Base-by-base conservation (phyloP, 2,797 vertebrate species). In the Aratinga solstitialis region DNA sequence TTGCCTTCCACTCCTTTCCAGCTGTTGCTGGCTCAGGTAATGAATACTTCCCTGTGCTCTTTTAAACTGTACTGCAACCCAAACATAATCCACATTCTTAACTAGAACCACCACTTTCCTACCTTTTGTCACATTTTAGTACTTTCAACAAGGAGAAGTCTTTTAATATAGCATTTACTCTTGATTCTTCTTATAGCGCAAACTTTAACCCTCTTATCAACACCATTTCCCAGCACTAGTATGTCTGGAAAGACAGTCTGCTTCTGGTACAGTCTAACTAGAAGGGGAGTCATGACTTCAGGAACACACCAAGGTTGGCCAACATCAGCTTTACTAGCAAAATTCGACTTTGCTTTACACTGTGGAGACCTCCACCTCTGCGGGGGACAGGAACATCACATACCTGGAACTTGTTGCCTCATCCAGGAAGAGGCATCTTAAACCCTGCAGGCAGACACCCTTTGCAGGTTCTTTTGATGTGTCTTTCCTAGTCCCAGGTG, bases 371-470 rank as follows among this genome's bases (percentile, higher is more conserved):
- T 36, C 32, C 26, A 6, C 7, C 71, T 73, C 13, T 61, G 65
- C 7, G 1, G 1, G 10, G 45, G 8, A 29, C 4, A 10, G 4
- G 15, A 43, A 20, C 10, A 1, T 40, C 40, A 22, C 45, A 56
- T 4, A 50, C 17, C 62, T 59, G 22, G 26, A 78, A 72, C 22
- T 69, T 3, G 0, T 24, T 27, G 88, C 48, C 21, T 74, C 6
- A 0, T 9, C 24, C 13, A n/a, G 36, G 8, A 82, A 66, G 12
- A 65, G 13, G 51, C 36, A 76, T 11, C 30, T 51, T 56, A 5
- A 65, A 11, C 3, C 2, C 66, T 7, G 2, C 29, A 48, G n/a
- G 50, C 40, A 74, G n/a, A 27, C 3, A 1, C 1, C 1, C 0
- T 13, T 5, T 42, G n/a, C 68, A 32, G 7, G 2, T 68, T 62